Base-by-base conservation (phyloP, 1,140 invertebrate genomes). In the Lordiphosa stackelbergi region DNA sequence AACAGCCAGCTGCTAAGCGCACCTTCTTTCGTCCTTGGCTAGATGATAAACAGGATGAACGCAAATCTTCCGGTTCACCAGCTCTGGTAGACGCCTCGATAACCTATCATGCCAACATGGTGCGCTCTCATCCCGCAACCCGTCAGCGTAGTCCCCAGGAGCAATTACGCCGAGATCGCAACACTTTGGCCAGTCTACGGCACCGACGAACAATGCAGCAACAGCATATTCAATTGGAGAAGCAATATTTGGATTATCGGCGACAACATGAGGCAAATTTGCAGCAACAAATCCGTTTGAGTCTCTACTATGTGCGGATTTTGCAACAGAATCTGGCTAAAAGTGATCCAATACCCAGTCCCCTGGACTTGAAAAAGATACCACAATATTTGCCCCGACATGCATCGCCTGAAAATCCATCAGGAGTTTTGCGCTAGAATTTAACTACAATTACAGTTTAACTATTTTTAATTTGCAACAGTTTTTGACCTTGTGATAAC, bases 11-110 rank as follows among this genome's bases (percentile, higher is more conserved):
- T 2, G 35, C 72, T 11, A 81, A 81, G 31, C 75, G 75, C 11
- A 40, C 11, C 2, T 63, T 81, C 52, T 83, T 83, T 58, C 72
- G 77, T 0, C 77, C 77, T 6, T 81, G 77, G 77, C 8, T 69
- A 37, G 64, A 77, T 19, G 53, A 81, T 22, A 49, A 81, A 3
- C 12, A 19, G 11, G 6, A 24, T 1, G 36, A 58, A 4, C 47
- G 48, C 0, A 47, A 59, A 8, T 10, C 12, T 6, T 16, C n/a
- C 28, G 28, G 46, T 8, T 51, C 34, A 53, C 37, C 6, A 4
- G 34, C 57, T 7, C 12, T 48, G 16, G 16, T 13, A 10, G 64
- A 66, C 5, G 16, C 52, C 45, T 28, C 38, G 37, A 16, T 13
- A 10, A 59, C 61, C 7, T 74, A 75, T 36, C 71, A 73, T 3